Conservation (phyloP, 2,113 vertebrate species). For the Collichthys lucidus region DNA sequence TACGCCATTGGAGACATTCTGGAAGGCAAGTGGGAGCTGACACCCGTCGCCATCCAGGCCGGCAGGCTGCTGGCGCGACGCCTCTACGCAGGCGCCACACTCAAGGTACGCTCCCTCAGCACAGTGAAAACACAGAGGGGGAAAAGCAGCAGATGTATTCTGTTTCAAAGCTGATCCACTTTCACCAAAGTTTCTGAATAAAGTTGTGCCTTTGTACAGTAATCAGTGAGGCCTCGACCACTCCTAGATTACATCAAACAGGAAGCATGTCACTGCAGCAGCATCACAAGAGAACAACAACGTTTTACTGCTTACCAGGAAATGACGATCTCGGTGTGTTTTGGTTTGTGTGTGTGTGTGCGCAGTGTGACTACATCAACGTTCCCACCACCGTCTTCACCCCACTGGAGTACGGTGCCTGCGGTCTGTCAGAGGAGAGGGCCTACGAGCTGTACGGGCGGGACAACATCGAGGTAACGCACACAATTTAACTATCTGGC, state of each 20-base stretch:
- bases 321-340: no score
- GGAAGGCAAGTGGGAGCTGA: slow-evolving; percentile 94
- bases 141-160: no score
- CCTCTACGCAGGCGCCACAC: slow-evolving; percentile 84
- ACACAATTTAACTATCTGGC: neutral
- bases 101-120: slow-evolving; percentile 83
- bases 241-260: no score
- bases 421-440: slow-evolving; percentile 92
- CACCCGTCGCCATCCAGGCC: slow-evolving; percentile 95
- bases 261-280: no score
- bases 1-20: slow-evolving; percentile 95
- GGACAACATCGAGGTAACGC: slow-evolving; percentile 90
- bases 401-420: slow-evolving; percentile 95
- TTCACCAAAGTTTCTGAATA: no score
- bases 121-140: no score
- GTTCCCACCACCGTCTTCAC: slow-evolving; percentile 97
- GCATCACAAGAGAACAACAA: no score
- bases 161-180: no score
- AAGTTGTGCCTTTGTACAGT: no score
- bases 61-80: slow-evolving; percentile 92
- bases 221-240: no score
- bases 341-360: no score
- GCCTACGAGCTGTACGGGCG: slow-evolving; percentile 86
- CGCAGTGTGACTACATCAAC: slow-evolving; percentile 95
- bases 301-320: no score